Base-by-base conservation (phyloP, 1,140 invertebrate species). In the Pseudachorutes palmiensis region DNA sequence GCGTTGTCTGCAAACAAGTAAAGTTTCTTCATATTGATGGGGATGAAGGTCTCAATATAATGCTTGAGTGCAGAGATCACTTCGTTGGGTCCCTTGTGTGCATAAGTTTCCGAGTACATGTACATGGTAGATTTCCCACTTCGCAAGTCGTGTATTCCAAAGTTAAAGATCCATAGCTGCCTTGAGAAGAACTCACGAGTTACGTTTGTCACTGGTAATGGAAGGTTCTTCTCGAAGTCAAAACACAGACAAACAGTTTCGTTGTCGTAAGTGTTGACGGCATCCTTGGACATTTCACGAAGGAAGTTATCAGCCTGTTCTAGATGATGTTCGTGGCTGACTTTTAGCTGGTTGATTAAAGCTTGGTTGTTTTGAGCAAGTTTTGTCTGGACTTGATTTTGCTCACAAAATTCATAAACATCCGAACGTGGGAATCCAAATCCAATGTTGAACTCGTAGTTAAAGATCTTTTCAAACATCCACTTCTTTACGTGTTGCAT, bases 1-100 rank as follows among this genome's bases (percentile, higher is more conserved):
- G n/a, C n/a, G n/a, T 66, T 66, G 48, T 66, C 65, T 2, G n/a
- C 29, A 60, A 48, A 62, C n/a, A 60, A 16, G n/a, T 49, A n/a
- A 5, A 66, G 24, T 12, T 22, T 36, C 16, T n/a, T 41, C 1
- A 62, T 9, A 1, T 51, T 12, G n/a, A 9, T 22, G 3, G 29
- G 26, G 0, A 61, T 28, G 9, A 30, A n/a, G 14, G 32, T 48
- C 3, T 66, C 33, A 0, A 66, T 29, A 30, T 61, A 62, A 30
- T 26, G 29, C 3, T 30, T 24, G 1, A 60, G 2, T 28, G 31
- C 32, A 1, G 33, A 36, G 12, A 61, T 1, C 5, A 61, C 33
- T 48, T 66, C 65, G n/a, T 61, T 41, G 12, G 22, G 26, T 59
- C 64, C 64, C 16, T 65, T 65, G 1, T n/a, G 33, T 14, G 3